Conservation (phyloP, 1,140 invertebrate species). For the Leptestheria dahalacensis region DNA sequence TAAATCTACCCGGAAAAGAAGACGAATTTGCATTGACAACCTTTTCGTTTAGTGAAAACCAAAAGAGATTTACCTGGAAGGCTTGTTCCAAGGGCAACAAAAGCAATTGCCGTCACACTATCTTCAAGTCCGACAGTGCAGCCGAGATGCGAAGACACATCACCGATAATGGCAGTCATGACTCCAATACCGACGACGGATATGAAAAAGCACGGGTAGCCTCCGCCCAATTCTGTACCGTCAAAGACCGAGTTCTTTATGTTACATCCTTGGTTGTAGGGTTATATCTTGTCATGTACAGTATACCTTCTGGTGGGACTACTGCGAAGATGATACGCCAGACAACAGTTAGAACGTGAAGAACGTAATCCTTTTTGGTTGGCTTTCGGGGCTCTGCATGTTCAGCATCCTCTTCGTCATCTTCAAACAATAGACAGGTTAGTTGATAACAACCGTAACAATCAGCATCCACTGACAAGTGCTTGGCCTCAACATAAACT, state of each 20-base stretch:
- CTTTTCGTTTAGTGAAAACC: background rate
- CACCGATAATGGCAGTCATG: slow-evolving; percentile 89
- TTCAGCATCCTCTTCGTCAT: slow-evolving; percentile 23
- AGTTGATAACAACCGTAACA: background rate
- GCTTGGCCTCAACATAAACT: background rate
- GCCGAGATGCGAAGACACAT: slow-evolving; percentile 90
- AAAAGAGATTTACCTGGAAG: slow-evolving; percentile 62
- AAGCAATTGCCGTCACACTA: slow-evolving; percentile 87
- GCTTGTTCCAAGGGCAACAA: slow-evolving; percentile 90
- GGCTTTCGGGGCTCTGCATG: slow-evolving; percentile 30
- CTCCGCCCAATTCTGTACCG: slow-evolving; percentile 55
- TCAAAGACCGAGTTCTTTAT: background rate
- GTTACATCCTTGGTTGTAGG: background rate
- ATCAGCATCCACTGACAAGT: background rate
- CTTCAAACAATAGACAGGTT: background rate
- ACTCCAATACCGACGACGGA: slow-evolving; percentile 88
- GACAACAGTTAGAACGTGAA: background rate
- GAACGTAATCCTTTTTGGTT: slow-evolving; percentile 38
- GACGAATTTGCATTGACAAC: background rate
- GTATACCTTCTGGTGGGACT: slow-evolving; percentile 43
- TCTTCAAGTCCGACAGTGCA: slow-evolving; percentile 94
- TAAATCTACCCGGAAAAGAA: slow-evolving; percentile 33
- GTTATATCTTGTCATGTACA: background rate
- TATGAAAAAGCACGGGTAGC: slow-evolving; percentile 84
- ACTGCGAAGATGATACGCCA: slow-evolving; percentile 43